These are phyloP conservation scores for Regulus satrapa DNA, from an alignment of 2,113 vertebrate genomes.

Conservation along the genomic window DNA sequence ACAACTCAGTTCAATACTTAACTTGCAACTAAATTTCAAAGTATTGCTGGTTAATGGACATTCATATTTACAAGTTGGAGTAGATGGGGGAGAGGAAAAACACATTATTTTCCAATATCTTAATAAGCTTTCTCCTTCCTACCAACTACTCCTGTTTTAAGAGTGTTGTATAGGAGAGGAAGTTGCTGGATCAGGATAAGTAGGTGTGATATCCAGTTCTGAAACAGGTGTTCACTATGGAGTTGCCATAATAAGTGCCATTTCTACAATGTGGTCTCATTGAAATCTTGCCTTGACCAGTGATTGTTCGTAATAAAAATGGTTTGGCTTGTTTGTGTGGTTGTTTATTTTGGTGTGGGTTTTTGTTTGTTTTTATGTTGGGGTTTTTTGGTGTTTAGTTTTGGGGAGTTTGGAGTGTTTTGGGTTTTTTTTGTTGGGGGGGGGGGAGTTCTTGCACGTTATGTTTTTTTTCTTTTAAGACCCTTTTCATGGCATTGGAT, in stretches of 20 bases:
- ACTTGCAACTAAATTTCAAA: neutral
- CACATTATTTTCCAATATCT: neutral
- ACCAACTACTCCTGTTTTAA: neutral
- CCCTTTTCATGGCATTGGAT: neutral
- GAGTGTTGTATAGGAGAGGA: neutral
- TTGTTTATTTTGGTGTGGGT: neutral
- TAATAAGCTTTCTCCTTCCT: neutral
- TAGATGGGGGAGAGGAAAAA: neutral
- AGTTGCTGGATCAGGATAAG: neutral
- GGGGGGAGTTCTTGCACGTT: neutral
- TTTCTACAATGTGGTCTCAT: neutral
- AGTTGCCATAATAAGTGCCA: neutral
- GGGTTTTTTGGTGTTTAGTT: neutral
- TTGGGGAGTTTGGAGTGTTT: neutral
- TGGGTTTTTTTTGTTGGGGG: fast-evolving
- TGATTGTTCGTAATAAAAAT: neutral
- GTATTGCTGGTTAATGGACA: neutral
- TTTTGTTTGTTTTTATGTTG: neutral
- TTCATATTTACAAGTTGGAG: neutral
- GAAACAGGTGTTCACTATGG: neutral
- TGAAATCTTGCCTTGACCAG: neutral
- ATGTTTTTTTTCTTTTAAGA: neutral
- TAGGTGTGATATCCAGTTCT: neutral
- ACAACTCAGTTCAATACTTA: too few species aligned
- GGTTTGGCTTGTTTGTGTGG: neutral